A percentile compares a stretch with the other conserved stretches of the same genome.
Evolutionary conservation across 2,113 vertebrate species (phyloP).

Genomic region (Tautogolabrus adspersus): DNA sequence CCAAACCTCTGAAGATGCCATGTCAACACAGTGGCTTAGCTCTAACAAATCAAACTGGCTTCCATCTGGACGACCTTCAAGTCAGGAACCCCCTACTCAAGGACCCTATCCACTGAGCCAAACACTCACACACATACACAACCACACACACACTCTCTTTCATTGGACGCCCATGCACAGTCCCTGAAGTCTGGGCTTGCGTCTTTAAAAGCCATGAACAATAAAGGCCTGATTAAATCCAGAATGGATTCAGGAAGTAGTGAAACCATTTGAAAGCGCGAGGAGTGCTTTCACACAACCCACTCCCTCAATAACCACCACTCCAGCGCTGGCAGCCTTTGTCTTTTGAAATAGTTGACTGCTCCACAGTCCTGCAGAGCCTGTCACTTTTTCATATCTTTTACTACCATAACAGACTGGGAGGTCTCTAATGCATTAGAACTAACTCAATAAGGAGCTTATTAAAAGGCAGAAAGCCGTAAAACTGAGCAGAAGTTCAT

Average conservation of each 20-base stretch:
- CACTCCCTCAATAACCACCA: constrained; percentile 21
- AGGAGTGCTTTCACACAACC: constrained; percentile 52
- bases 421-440: constrained; percentile 23
- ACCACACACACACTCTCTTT: background rate
- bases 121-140: constrained; percentile 9
- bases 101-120: constrained; percentile 19
- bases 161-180: constrained; percentile 17
- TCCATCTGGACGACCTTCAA: constrained; percentile 48
- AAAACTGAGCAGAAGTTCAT: constrained; percentile 5
- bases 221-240: constrained; percentile 44
- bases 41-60: constrained; percentile 40
- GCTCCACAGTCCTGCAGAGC: constrained; percentile 44
- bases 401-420: constrained; percentile 34
- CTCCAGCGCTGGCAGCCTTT: constrained; percentile 35
- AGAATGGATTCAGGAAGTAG: constrained; percentile 51
- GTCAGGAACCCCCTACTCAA: constrained; percentile 19
- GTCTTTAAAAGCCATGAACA: constrained; percentile 56
- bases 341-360: constrained; percentile 48
- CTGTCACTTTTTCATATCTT: constrained; percentile 41
- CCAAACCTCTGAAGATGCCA: constrained; percentile 40
- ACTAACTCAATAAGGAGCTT: background rate
- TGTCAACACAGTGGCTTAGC: constrained; percentile 38
- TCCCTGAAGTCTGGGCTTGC: constrained; percentile 34
- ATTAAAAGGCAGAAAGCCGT: background rate
- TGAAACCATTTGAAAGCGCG: constrained; percentile 47